Base-by-base conservation (phyloP, 1,140 invertebrate genomes). In the Drosophila watanabei region DNA sequence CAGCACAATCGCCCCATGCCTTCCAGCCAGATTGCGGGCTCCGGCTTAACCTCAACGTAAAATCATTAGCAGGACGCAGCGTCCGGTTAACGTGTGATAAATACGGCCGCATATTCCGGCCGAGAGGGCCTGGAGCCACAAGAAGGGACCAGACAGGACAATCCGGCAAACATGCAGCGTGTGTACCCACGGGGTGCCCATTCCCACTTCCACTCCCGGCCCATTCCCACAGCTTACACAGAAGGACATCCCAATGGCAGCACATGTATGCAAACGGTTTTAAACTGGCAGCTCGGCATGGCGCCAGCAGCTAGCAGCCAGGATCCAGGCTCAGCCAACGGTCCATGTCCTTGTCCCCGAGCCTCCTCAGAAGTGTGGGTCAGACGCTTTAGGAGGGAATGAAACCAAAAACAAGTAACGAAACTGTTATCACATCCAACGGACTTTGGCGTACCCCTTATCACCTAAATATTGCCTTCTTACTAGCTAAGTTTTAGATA, bases 41-140 rank as follows among this genome's bases (percentile, higher is more conserved):
- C 30, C 49, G 61, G 59, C 54, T 72, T 52, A 78, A 62, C 48
- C 78, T 65, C 20, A 64, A 43, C 45, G 45, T 62, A 63, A 86
- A 85, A 85, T 85, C 68, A 85, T 75, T 81, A 80, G 82, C 59
- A 69, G 58, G 71, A 65, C 46, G 58, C 64, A 63, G 46, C 64
- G 69, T 75, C 46, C 69, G 77, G 75, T 66, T 82, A 76, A 68
- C 60, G 70, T 62, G 83, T 81, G 70, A 87, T 86, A 87, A 87
- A 86, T 86, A 80, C 82, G 65, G 59, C 65, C 66, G 56, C 70
- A 79, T 71, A 75, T 64, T 66, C 65, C 65, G 75, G 75, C 79
- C 35, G 79, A 70, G 48, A 80, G 71, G 41, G 57, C 39, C 24
- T 30, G 46, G 63, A 75, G 66, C 71, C 58, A 59, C 75, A 75